Conservation (phyloP, 2,113 vertebrate species). For the Cynopterus brachyotis region DNA sequence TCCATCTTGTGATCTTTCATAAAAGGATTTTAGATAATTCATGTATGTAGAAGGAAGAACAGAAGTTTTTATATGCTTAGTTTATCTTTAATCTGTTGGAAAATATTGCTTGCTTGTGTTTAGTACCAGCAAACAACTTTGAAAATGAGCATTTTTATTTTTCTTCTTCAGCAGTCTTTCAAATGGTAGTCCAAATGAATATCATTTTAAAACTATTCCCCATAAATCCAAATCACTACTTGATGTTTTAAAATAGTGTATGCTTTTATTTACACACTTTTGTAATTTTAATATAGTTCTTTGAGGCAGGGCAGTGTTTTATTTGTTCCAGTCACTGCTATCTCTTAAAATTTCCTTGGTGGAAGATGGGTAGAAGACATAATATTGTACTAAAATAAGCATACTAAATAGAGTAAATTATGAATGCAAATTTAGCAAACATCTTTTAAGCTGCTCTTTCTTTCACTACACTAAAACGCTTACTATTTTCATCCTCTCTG, state of each 20-base stretch:
- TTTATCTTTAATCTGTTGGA: conserved; percentile 65
- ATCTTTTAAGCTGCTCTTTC: not conserved
- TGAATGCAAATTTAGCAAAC: not conserved
- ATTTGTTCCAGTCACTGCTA: conserved; percentile 49
- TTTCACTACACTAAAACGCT: not conserved
- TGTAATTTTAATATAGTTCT: conserved; percentile 65
- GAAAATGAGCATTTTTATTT: conserved; percentile 62
- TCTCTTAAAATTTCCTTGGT: conserved; percentile 57
- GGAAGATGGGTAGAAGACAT: not conserved
- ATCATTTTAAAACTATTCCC: conserved; percentile 50
- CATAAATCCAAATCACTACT: conserved; percentile 49
- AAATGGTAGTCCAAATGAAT: conserved; percentile 48
- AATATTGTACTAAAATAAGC: not conserved
- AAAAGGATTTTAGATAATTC: conserved; percentile 45
- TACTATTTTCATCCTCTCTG: not conserved
- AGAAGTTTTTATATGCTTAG: conserved; percentile 60
- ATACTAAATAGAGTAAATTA: conserved; percentile 31
- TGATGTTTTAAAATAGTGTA: conserved; percentile 57
- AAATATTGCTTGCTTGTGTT: conserved; percentile 61
- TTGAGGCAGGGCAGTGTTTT: conserved; percentile 43
- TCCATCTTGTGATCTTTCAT: conserved; percentile 46
- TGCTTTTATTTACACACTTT: conserved; percentile 68
- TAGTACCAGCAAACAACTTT: conserved; percentile 60
- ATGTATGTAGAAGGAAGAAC: conserved; percentile 60
- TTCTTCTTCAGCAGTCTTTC: conserved; percentile 66